A percentile compares a stretch with the other conserved stretches of the same genome.
phyloP scores from a whole-genome alignment of 1,140 invertebrate species.

The Maconellicoccus hirsutus region DNA sequence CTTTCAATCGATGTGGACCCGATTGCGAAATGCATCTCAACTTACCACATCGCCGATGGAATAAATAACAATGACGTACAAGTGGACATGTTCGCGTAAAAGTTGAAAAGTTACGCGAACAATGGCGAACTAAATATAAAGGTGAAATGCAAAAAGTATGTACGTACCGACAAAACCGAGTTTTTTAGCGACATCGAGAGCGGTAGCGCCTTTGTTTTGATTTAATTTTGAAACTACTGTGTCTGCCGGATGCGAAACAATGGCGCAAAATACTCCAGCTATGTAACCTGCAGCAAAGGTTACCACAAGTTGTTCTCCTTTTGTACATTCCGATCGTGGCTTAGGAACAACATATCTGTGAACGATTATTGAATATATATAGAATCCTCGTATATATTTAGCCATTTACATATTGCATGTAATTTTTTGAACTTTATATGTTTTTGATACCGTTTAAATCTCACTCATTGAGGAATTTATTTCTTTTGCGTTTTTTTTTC shows the following conservation, averaged over 20 bases:
- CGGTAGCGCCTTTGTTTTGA: constrained; percentile 75
- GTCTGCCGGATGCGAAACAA: constrained; percentile 98
- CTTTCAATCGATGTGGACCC: too few species aligned
- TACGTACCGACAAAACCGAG: constrained; percentile 47
- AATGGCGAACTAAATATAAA: constrained; percentile 4
- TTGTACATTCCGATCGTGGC: constrained; percentile 80
- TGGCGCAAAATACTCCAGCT: constrained; percentile 98
- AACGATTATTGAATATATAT: background rate
- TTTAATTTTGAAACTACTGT: constrained; percentile 98
- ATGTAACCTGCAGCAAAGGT: constrained; percentile 98
- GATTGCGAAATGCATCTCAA: too few species aligned
- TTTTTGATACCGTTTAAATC: too few species aligned
- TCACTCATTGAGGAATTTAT: too few species aligned
- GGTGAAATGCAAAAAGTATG: background rate
- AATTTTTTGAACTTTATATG: background rate
- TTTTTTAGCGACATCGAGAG: constrained; percentile 59
- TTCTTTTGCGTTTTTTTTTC: too few species aligned
- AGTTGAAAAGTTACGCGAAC: background rate
- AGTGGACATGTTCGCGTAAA: background rate
- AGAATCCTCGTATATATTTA: background rate
- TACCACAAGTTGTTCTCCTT: constrained; percentile 89
- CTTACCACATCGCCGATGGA: too few species aligned
- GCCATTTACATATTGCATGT: background rate
- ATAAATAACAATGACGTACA: background rate
- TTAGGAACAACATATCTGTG: constrained; percentile 78